Evolutionary conservation across 2,113 vertebrate genomes (phyloP).

Genomic region (Astur gentilis): DNA sequence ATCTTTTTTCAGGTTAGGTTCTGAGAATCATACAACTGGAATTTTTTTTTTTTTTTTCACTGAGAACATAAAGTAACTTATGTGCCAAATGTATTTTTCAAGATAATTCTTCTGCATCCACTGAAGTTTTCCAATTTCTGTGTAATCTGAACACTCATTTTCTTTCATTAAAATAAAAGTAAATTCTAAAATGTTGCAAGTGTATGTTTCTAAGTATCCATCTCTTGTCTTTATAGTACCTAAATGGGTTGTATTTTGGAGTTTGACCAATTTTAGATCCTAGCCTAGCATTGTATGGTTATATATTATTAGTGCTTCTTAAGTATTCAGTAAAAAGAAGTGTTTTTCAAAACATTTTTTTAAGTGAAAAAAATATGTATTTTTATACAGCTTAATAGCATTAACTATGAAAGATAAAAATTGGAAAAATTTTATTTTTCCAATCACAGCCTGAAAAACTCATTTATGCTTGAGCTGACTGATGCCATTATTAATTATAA

Average conservation of each 20-base stretch:
- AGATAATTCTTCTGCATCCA: background rate
- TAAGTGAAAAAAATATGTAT: background rate
- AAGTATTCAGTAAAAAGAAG: background rate
- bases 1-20: background rate
- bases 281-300: background rate
- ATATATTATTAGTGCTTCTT: background rate
- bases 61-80: background rate
- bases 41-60: background rate
- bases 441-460: constrained; percentile 6
- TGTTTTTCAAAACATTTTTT: background rate
- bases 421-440: constrained; percentile 3
- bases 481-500: constrained; percentile 50
- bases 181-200: background rate
- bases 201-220: background rate
- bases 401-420: background rate
- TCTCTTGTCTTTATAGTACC: background rate
- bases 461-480: constrained; percentile 6
- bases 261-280: background rate
- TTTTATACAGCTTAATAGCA: background rate
- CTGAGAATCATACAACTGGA: background rate
- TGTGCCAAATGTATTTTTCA: background rate
- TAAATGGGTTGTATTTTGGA: background rate
- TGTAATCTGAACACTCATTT: background rate
- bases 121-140: background rate
- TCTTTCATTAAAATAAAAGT: background rate